phyloP scores from a whole-genome alignment of 2,888 invertebrate genomes.

The Boloria euphrosyne region DNA sequence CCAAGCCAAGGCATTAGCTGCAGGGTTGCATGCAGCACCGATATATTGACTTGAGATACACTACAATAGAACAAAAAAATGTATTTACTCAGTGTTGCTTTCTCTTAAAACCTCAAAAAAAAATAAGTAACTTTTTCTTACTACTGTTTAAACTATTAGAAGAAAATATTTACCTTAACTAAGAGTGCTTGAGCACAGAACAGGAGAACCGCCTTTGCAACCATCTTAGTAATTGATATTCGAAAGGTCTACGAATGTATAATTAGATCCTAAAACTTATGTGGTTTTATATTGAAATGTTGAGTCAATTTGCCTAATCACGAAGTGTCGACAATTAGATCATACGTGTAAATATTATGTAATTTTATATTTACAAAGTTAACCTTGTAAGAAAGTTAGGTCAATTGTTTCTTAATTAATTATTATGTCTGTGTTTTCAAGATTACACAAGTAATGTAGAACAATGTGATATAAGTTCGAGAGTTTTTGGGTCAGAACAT shows the following conservation, averaged over 20 bases:
- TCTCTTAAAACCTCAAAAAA: neutral
- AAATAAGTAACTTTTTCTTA: no score
- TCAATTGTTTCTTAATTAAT: conserved; percentile 14
- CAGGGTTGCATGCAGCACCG: conserved; percentile 29
- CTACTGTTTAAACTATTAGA: no score
- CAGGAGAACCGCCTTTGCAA: conserved; percentile 34
- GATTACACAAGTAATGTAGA: neutral
- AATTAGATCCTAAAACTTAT: neutral
- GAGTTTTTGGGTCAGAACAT: neutral
- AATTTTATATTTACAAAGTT: neutral
- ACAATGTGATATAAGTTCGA: conserved; percentile 9
- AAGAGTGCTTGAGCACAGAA: conserved; percentile 41
- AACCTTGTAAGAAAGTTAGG: conserved; percentile 8
- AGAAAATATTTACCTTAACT: conserved; percentile 42
- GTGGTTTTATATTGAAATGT: neutral
- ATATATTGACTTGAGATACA: conserved; percentile 37
- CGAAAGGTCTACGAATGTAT: neutral
- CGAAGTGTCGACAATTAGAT: neutral
- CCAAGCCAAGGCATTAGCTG: conserved; percentile 13
- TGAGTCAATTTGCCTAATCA: neutral
- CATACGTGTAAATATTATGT: neutral
- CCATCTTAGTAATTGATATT: conserved; percentile 21
- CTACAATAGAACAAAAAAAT: conserved; percentile 29
- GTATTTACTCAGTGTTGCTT: neutral
- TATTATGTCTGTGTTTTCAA: conserved; percentile 5